These are phyloP conservation scores for Cheilosia variabilis DNA, from an alignment of 2,888 invertebrate species.

Conservation along the genomic window DNA sequence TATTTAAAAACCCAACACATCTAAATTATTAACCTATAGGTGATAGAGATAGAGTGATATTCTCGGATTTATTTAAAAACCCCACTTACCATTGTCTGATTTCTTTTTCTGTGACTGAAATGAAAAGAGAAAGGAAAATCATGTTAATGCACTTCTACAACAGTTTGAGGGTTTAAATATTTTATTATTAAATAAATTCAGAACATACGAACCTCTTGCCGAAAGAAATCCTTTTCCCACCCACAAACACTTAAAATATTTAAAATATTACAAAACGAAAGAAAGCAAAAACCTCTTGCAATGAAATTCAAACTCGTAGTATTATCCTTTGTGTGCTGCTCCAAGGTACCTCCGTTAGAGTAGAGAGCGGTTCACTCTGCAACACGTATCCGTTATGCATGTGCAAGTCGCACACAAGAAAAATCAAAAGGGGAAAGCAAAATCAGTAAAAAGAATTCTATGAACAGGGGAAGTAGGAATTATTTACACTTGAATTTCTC, in stretches of 20 bases:
- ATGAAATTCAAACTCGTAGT: conserved; percentile 24
- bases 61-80: not conserved
- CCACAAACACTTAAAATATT: conserved; percentile 17
- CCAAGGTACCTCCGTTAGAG: conserved; percentile 1
- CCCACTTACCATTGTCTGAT: conserved; percentile 92
- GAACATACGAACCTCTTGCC: not conserved
- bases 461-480: conserved; percentile 48
- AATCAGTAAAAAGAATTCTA: conserved; percentile 29
- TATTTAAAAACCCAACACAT: too few species aligned
- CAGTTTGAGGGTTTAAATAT: not conserved
- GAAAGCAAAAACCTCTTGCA: not conserved
- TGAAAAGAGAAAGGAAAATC: conserved; percentile 81
- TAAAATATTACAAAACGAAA: conserved; percentile 10
- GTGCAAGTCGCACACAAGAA: not conserved
- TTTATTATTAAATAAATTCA: not conserved
- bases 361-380: conserved; percentile 30
- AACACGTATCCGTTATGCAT: conserved; percentile 14
- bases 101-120: conserved; percentile 95
- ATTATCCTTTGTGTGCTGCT: not conserved
- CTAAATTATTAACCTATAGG: too few species aligned
- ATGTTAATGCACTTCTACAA: not conserved
- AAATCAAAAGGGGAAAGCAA: conserved; percentile 35
- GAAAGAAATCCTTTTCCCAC: not conserved
- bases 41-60: not conserved
- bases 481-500: conserved; percentile 65